Base-by-base conservation (phyloP, 2,888 invertebrate genomes). In the Acronicta psi region DNA sequence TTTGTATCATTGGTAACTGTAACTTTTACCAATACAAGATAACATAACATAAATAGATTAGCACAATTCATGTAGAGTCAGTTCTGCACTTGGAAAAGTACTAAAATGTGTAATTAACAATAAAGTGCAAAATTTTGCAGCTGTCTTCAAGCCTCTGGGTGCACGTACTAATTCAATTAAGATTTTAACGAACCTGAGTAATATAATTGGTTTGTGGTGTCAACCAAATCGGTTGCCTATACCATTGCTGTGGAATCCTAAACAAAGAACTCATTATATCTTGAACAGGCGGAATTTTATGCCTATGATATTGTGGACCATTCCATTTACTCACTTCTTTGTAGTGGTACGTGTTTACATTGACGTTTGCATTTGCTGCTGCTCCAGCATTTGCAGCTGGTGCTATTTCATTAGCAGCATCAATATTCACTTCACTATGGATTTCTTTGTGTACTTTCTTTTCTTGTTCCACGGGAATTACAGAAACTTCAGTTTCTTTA, bases 251-350 rank as follows among this genome's bases (percentile, higher is more conserved):
- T 56, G 82, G 82, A 43, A 79, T 61, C 65, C 79, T 83, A 70
- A 84, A 83, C 47, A 87, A 57, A 69, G 80, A 78, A 67, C 79
- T 83, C 66, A 86, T 75, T 52, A 86, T 50, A 62, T 73, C 65
- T 73, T 84, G 79, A 61, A 87, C 82, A 68, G 57, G 66, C 23
- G 58, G 59, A 67, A 72, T 60, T 57, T 67, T 65, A 52, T 58
- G 69, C 29, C 53, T 50, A 41, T 61, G 41, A 47, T 56, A 50
- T n/a, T 56, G 31, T 9, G 44, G 44, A 20, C 59, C 45, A 66
- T 52, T 57, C 77, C 75, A 68, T 47, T 76, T 86, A 92, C 92
- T 92, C 87, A 93, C 92, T 87, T 93, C 91, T 84, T 91, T 88
- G 1, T 87, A 82, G 54, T 87, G 45, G 18, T 82, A 75, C 49